A percentile compares a stretch with the other conserved stretches of the same genome.
phyloP scores from a whole-genome alignment of 2,113 vertebrate species.

The Eurypyga helias region DNA sequence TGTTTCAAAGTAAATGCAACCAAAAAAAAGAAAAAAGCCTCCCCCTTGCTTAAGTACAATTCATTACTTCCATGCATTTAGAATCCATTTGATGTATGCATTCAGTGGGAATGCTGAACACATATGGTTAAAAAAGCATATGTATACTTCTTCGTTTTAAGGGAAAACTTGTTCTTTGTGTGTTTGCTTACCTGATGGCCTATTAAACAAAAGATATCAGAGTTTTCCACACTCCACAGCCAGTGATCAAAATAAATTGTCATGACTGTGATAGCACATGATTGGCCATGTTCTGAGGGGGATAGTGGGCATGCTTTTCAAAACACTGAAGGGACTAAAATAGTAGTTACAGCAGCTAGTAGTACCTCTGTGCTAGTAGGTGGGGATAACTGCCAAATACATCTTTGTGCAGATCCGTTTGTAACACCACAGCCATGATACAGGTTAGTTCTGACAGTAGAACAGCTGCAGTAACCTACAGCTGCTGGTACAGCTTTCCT shows the following conservation, averaged over 20 bases:
- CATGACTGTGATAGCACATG: neutral
- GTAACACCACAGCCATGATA: neutral
- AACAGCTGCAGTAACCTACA: neutral
- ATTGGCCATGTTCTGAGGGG: neutral
- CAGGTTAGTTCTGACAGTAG: neutral
- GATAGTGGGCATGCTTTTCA: neutral
- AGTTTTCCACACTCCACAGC: neutral
- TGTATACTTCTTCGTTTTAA: neutral
- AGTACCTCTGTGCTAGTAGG: neutral
- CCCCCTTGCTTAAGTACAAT: neutral
- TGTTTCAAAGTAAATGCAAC: neutral
- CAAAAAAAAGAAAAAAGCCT: neutral
- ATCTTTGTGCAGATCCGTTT: neutral
- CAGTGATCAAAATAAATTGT: neutral
- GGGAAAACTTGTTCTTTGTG: neutral
- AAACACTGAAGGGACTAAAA: neutral
- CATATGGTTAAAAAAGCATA: fast-evolving
- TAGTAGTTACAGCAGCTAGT: neutral
- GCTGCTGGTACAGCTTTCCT: neutral
- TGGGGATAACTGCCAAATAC: neutral
- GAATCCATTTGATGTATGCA: neutral
- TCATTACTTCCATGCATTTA: neutral
- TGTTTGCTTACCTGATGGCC: neutral
- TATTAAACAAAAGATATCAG: neutral
- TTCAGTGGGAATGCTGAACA: neutral